phyloP scores from a whole-genome alignment of 1,140 invertebrate species.

The Paralvinella palmiformis region DNA sequence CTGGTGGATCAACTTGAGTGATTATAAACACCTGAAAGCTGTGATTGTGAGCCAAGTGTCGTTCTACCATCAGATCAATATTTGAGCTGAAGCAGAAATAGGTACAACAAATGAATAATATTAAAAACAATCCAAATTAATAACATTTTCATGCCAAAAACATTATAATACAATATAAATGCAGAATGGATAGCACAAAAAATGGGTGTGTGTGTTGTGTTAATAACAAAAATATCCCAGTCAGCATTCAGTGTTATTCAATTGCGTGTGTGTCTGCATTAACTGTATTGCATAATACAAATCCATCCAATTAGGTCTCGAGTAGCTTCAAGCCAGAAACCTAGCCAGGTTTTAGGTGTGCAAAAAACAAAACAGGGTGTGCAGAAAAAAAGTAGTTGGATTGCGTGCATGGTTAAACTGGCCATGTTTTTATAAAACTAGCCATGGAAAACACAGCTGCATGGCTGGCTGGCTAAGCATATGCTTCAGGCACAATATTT shows the following conservation, averaged over 20 bases:
- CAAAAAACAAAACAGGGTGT: no score
- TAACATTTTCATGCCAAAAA: not conserved
- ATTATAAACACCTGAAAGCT: slow-evolving; percentile 33
- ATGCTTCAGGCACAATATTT: no score
- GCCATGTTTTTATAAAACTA: no score
- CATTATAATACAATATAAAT: not conserved
- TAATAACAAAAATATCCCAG: not conserved
- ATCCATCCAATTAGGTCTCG: no score
- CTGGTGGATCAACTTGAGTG: slow-evolving; percentile 17
- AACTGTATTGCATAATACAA: no score
- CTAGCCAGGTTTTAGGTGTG: no score
- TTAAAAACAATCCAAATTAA: not conserved
- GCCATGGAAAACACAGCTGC: no score
- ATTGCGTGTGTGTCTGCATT: no score
- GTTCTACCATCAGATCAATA: slow-evolving; percentile 34
- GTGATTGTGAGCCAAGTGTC: slow-evolving; percentile 28
- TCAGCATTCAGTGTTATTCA: not conserved
- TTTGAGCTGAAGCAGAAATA: slow-evolving; percentile 29
- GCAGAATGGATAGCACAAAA: not conserved
- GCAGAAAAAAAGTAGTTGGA: no score
- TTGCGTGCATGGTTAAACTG: no score
- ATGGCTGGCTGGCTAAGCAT: no score
- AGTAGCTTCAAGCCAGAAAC: no score
- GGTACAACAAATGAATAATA: not conserved
- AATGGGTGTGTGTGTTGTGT: not conserved